Percentiles rank a stretch among this genome's conserved stretches.
Conservation (phyloP, 2,113 vertebrate genomes). For the Hippocampus guttulatus region DNA sequence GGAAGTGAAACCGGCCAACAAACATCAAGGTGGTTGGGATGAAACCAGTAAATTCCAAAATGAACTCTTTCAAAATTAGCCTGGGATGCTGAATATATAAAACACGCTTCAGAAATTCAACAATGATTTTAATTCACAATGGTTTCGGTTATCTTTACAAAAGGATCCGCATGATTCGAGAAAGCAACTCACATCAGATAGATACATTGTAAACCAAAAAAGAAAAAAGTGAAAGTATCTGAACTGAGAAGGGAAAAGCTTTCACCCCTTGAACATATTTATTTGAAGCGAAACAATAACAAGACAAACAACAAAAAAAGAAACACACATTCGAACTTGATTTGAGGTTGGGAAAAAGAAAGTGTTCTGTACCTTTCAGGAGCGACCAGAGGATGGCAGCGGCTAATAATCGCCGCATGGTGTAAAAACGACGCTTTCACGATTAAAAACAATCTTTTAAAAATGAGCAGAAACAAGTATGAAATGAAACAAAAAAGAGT, state of each 20-base stretch:
- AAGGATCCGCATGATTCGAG: background rate
- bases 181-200: background rate
- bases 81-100: background rate
- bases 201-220: background rate
- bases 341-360: background rate
- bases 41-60: constrained; percentile 16
- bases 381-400: constrained; percentile 40
- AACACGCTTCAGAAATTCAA: background rate
- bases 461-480: background rate
- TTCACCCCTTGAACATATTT: background rate
- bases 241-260: background rate
- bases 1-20: constrained; percentile 60
- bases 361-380: constrained; percentile 49
- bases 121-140: background rate
- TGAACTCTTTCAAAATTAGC: background rate
- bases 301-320: background rate
- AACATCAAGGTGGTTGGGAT: constrained; percentile 18
- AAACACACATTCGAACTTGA: background rate
- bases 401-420: constrained; percentile 45
- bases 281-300: background rate
- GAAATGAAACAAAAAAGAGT: background rate
- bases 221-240: background rate
- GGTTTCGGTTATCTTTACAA: background rate
- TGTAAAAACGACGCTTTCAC: constrained; percentile 1
- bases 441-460: background rate